Evolutionary conservation across 1,140 invertebrate species (phyloP).

Genomic region (Hyles euphorbiae): DNA sequence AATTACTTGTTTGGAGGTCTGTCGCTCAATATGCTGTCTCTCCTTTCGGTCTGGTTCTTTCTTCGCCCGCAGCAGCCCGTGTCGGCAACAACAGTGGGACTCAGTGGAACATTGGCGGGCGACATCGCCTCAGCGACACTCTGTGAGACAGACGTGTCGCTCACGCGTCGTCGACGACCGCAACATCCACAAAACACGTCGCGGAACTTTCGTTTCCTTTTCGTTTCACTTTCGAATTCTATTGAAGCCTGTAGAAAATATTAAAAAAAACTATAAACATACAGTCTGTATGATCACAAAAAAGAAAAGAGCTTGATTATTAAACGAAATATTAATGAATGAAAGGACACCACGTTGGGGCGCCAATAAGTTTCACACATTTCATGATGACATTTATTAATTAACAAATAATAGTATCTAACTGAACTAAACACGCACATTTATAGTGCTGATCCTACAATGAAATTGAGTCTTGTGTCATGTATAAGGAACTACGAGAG

Average conservation of each 20-base stretch:
- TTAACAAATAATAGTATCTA: no score
- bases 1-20: constrained; percentile 43
- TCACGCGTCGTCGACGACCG: constrained; percentile 37
- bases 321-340: no score
- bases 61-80: constrained; percentile 50
- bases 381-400: no score
- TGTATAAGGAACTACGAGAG: no score
- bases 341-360: no score
- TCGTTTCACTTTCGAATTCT: constrained; percentile 61
- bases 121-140: constrained; percentile 35
- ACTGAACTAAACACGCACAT: no score
- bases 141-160: constrained; percentile 36
- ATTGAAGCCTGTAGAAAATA: constrained; percentile 44
- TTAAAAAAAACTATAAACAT: constrained; percentile 2
- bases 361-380: no score
- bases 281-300: background rate
- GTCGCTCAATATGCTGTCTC: constrained; percentile 70
- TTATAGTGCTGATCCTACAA: no score
- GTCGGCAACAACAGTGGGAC: constrained; percentile 44
- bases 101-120: constrained; percentile 26
- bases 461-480: no score
- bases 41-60: constrained; percentile 41
- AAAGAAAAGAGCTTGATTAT: no score
- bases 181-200: constrained; percentile 56
- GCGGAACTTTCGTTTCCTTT: constrained; percentile 51